phyloP scores from a whole-genome alignment of 2,113 vertebrate genomes.

The Sylvilagus bachmani region DNA sequence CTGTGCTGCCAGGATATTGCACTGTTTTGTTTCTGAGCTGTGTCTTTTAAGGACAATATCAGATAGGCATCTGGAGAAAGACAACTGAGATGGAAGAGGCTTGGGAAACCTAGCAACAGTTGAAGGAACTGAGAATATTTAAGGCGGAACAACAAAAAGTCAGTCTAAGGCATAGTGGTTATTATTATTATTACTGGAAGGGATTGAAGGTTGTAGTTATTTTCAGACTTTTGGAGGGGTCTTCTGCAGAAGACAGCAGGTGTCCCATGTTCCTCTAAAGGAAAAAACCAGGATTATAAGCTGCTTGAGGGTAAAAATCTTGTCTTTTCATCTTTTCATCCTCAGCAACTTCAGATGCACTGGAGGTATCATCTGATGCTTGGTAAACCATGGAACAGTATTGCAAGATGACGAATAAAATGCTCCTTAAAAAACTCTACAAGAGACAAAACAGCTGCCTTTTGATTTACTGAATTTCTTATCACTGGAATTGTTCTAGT shows the following conservation, averaged over 20 bases:
- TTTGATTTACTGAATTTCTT: slow-evolving; percentile 32
- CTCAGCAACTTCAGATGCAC: background rate
- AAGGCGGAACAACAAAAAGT: slow-evolving; percentile 11
- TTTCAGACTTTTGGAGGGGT: background rate
- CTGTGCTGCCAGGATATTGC: background rate
- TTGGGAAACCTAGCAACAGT: background rate
- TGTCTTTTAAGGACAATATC: slow-evolving; percentile 3
- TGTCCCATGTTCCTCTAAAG: background rate
- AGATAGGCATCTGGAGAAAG: background rate
- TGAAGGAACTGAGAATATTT: background rate
- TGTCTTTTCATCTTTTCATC: background rate
- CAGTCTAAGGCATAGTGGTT: background rate
- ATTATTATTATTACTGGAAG: background rate
- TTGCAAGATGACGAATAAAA: background rate
- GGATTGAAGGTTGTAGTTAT: background rate
- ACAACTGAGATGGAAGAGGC: background rate
- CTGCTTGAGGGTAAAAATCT: slow-evolving; percentile 13
- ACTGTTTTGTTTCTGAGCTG: background rate
- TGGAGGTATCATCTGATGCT: background rate
- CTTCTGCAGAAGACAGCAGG: background rate
- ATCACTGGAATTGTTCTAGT: background rate
- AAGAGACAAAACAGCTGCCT: background rate
- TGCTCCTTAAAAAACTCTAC: background rate
- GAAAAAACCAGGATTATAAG: slow-evolving; percentile 26
- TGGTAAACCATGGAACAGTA: background rate